Evolutionary conservation across 2,888 invertebrate species (phyloP).

Genomic region (Poecilobothrus nobilitatus): DNA sequence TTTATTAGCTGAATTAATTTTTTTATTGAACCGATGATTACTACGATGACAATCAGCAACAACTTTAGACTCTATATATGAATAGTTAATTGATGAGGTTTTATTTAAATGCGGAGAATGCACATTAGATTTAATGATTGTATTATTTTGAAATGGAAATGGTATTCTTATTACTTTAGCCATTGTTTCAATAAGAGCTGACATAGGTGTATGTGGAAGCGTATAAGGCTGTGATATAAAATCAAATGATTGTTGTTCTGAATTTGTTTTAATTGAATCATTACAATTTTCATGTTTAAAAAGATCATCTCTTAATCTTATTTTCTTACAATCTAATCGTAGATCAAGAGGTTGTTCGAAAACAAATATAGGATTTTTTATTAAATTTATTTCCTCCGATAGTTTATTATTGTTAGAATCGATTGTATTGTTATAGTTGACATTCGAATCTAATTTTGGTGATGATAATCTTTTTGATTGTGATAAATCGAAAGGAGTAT

Average conservation of each 20-base stretch:
- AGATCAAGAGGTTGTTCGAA: slow-evolving; percentile 78
- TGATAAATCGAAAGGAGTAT: neutral
- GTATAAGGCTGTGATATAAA: neutral
- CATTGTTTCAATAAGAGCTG: no score
- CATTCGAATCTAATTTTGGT: no score
- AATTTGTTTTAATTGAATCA: slow-evolving; percentile 38
- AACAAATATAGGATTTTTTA: slow-evolving; percentile 30
- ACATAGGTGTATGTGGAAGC: no score
- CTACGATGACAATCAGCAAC: no score
- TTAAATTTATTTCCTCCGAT: slow-evolving; percentile 32
- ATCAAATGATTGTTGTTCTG: neutral
- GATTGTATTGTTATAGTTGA: no score
- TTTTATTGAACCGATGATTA: no score
- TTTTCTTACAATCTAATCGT: slow-evolving; percentile 75
- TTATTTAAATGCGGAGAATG: no score
- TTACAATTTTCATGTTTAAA: slow-evolving; percentile 83
- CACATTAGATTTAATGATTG: no score
- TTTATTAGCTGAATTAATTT: no score
- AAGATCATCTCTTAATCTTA: slow-evolving; percentile 30
- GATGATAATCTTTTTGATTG: no score
- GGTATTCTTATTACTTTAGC: neutral
- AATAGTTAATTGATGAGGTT: neutral
- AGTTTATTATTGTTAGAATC: slow-evolving; percentile 17
- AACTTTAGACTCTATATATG: no score
- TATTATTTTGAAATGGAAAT: neutral